A percentile compares a stretch with the other conserved stretches of the same genome.
Conservation (phyloP, 2,113 vertebrate genomes). For the Neotragus moschatus region DNA sequence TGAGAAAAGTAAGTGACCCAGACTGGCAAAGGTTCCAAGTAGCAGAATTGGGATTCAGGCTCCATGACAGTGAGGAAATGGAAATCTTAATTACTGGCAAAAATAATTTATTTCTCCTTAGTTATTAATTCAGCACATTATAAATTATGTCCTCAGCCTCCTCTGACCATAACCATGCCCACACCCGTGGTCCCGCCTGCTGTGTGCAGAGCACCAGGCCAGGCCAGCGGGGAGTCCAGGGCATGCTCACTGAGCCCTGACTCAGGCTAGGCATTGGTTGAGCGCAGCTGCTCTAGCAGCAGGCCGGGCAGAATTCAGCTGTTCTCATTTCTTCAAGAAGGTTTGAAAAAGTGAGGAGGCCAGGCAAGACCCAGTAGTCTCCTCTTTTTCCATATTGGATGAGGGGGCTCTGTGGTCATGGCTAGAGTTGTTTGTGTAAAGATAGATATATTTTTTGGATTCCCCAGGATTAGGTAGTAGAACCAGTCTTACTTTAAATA, state of each 20-base stretch:
- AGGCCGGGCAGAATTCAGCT: neutral
- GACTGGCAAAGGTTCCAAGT: neutral
- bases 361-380: neutral
- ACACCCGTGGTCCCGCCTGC: no score
- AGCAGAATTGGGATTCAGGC: neutral
- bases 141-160: neutral
- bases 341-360: neutral
- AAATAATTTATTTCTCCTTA: neutral
- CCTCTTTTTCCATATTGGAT: neutral
- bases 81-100: neutral
- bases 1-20: neutral
- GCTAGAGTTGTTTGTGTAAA: neutral
- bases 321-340: neutral
- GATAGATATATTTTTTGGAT: neutral
- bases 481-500: neutral
- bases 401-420: neutral
- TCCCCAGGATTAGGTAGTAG: neutral
- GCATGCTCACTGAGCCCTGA: neutral
- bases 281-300: neutral
- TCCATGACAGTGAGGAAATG: neutral
- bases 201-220: no score
- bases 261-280: fast-evolving
- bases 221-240: neutral
- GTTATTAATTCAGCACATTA: neutral
- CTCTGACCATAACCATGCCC: neutral